These are phyloP conservation scores for honey bee (Apis mellifera) DNA, from an alignment of 1,140 invertebrate genomes.

Conservation along the genomic window Amel_HAv3.1 CM009932.2:14893001-14893500, in stretches of 20 bases:
- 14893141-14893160: not conserved
- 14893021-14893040: no score
- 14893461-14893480: not conserved
- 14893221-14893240: constrained; percentile 67
- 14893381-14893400: constrained; percentile 57
- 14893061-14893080: no score
- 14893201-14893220: constrained; percentile 47
- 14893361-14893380: constrained; percentile 40
- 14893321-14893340: constrained; percentile 69
- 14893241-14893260: constrained; percentile 69
- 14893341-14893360: constrained; percentile 39
- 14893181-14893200: constrained; percentile 53
- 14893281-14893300: constrained; percentile 56
- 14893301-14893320: constrained; percentile 65
- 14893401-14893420: constrained; percentile 67
- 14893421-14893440: constrained; percentile 56
- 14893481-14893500: not conserved
- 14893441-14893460: constrained; percentile 12
- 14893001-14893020: no score
- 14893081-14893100: no score
- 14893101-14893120: no score
- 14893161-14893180: not conserved
- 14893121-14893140: not conserved
- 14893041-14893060: no score
- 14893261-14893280: constrained; percentile 67